phyloP scores from a whole-genome alignment of 2,113 vertebrate species.

The Oryzias curvinotus region DNA sequence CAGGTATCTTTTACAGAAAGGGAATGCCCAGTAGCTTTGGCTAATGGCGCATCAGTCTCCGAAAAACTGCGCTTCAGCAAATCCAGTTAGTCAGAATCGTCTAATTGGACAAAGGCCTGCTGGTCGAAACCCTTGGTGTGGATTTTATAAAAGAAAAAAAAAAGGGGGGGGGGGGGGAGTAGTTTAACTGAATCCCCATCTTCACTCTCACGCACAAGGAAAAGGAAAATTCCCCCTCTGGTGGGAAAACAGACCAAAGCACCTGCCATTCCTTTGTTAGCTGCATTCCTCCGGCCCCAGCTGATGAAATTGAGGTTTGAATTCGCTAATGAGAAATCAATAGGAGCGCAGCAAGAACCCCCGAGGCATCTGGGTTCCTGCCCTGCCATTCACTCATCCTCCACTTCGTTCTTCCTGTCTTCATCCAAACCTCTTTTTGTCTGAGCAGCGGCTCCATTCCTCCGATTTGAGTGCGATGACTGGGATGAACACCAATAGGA shows the following conservation, averaged over 20 bases:
- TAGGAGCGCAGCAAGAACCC: conserved; percentile 40
- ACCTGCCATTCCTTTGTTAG: conserved; percentile 39
- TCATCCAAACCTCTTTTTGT: conserved; percentile 17
- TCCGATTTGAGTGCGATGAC: conserved; percentile 37
- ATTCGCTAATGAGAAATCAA: conserved; percentile 70
- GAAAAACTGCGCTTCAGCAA: conserved; percentile 20
- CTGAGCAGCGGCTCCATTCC: conserved; percentile 14
- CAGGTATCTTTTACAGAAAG: conserved; percentile 2
- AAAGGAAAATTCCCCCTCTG: conserved; percentile 50
- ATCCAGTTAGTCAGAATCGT: conserved; percentile 13
- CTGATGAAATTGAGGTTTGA: conserved; percentile 60
- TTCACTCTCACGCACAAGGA: conserved; percentile 31
- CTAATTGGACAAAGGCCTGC: conserved; percentile 47
- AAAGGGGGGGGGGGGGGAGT: neutral
- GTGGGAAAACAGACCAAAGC: conserved; percentile 43
- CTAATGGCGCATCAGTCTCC: conserved; percentile 47
- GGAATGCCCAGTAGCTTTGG: conserved; percentile 17
- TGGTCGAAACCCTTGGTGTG: conserved; percentile 14
- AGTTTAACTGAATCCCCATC: neutral
- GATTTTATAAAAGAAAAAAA: neutral
- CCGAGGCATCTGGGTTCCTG: conserved; percentile 28
- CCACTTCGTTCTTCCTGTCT: conserved; percentile 15
- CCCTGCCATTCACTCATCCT: conserved; percentile 33
- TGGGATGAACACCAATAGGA: conserved; percentile 55
- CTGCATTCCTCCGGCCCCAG: conserved; percentile 25